These are phyloP conservation scores for Spheniscus mendiculus DNA, from an alignment of 2,113 vertebrate genomes.

Conservation along the genomic window DNA sequence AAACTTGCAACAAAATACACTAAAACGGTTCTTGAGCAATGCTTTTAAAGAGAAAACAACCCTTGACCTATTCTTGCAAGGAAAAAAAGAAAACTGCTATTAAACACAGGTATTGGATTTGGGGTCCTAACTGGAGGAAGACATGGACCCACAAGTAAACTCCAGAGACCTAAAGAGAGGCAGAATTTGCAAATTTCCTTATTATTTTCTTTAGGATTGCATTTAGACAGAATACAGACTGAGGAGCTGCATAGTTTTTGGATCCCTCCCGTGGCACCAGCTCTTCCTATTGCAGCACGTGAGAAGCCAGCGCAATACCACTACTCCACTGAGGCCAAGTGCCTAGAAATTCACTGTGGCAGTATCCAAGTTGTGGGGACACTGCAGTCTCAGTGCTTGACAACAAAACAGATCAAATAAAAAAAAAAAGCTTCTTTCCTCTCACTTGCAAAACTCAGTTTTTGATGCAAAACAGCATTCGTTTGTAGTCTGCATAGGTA, in stretches of 20 bases:
- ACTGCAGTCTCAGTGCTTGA: not conserved
- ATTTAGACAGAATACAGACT: not conserved
- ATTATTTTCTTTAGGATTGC: not conserved
- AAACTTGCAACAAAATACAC: not conserved
- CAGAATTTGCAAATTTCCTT: not conserved
- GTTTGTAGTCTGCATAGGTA: not conserved
- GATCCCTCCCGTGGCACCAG: not conserved
- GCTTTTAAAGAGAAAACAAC: not conserved
- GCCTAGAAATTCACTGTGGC: not conserved
- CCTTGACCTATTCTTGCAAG: not conserved
- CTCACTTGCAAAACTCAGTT: not conserved
- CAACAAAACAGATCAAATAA: not conserved
- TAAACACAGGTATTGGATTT: not conserved
- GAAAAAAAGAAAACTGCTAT: not conserved
- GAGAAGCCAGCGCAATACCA: not conserved
- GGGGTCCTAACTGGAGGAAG: not conserved
- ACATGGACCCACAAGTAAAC: not conserved
- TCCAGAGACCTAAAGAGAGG: not conserved
- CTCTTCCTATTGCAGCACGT: not conserved
- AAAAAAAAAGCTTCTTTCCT: not conserved
- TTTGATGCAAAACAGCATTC: not conserved
- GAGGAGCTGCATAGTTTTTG: not conserved
- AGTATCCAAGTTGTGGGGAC: not conserved
- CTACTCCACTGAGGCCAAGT: not conserved
- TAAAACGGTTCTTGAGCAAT: not conserved